Conservation (phyloP, 2,888 invertebrate genomes). For the Thereva nobilitata region DNA sequence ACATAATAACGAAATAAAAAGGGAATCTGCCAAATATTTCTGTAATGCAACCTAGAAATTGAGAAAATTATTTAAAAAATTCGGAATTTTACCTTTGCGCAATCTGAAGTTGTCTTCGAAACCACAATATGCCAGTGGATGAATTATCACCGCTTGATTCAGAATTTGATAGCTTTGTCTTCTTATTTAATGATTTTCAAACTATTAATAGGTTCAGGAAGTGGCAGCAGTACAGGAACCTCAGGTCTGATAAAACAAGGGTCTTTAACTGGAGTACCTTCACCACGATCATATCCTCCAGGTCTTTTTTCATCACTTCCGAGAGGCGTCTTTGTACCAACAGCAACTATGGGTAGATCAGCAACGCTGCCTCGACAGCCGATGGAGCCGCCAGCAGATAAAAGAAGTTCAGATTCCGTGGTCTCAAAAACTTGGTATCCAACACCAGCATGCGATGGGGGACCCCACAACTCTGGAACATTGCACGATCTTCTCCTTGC, state of each 20-base stretch:
- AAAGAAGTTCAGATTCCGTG: slow-evolving; percentile 62
- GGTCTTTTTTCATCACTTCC: slow-evolving; percentile 60
- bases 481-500: slow-evolving; percentile 52
- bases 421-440: slow-evolving; percentile 61
- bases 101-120: neutral
- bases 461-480: slow-evolving; percentile 51
- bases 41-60: too few relatives aligned
- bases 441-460: slow-evolving; percentile 61
- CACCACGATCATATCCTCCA: slow-evolving; percentile 51
- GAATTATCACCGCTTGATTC: neutral
- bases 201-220: slow-evolving; percentile 52
- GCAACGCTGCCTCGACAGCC: slow-evolving; percentile 60
- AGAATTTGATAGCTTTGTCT: neutral
- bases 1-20: too few relatives aligned
- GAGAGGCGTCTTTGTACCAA: slow-evolving; percentile 58
- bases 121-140: neutral
- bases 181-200: slow-evolving; percentile 26
- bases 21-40: too few relatives aligned
- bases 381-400: slow-evolving; percentile 56
- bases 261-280: slow-evolving; percentile 50
- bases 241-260: slow-evolving; percentile 51
- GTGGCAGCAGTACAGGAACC: slow-evolving; percentile 59
- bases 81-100: neutral
- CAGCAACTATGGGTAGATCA: slow-evolving; percentile 59
- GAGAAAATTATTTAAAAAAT: too few relatives aligned